Conservation (phyloP, 1,140 invertebrate genomes). For the Bombus consobrinus region DNA sequence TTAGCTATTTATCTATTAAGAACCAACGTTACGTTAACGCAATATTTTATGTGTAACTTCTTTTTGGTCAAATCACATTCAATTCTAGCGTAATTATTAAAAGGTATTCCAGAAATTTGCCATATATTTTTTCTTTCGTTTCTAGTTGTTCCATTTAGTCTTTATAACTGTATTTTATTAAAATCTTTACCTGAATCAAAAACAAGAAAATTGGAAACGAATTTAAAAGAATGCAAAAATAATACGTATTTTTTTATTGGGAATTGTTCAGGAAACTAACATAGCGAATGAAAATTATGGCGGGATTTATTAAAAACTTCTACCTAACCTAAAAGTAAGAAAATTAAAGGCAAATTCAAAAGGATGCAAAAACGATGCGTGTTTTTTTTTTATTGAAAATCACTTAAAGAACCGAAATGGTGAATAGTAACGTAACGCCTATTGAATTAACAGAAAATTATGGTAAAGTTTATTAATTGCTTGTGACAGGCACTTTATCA, state of each 20-base stretch:
- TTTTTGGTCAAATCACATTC: neutral
- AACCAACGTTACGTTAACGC: too few species aligned
- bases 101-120: neutral
- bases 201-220: too few species aligned
- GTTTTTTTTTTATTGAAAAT: neutral
- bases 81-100: neutral
- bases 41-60: neutral
- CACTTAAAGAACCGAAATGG: neutral
- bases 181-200: too few species aligned
- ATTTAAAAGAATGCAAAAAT: too few species aligned
- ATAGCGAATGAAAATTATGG: too few species aligned
- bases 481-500: constrained; percentile 25
- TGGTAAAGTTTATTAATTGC: constrained; percentile 10
- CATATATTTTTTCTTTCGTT: neutral
- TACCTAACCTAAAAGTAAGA: neutral
- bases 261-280: too few species aligned
- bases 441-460: neutral
- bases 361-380: too few species aligned
- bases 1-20: neutral
- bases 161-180: too few species aligned
- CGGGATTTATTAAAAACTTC: neutral
- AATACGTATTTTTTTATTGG: too few species aligned
- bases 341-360: neutral
- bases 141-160: too few species aligned
- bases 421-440: neutral